Conservation (phyloP, 1,140 invertebrate species). For the Papilio aristodemus region DNA sequence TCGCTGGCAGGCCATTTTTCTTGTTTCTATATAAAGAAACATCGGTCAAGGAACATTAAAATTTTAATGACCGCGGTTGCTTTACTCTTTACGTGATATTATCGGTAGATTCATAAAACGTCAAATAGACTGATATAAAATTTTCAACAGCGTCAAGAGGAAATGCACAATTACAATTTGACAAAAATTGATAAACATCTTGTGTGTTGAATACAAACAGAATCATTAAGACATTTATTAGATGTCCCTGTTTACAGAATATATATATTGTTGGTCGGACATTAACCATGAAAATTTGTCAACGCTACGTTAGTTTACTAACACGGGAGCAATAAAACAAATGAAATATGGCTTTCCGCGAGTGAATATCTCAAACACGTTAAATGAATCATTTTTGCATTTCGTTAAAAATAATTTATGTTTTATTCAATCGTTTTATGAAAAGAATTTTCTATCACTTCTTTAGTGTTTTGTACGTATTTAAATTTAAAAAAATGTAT, state of each 20-base stretch:
- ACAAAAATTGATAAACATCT: conserved; percentile 37
- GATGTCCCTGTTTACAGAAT: conserved; percentile 41
- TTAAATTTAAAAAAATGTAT: too few relatives aligned
- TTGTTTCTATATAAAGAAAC: conserved; percentile 71
- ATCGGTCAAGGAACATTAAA: conserved; percentile 61
- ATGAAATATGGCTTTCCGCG: conserved; percentile 16
- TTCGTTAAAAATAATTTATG: conserved; percentile 6
- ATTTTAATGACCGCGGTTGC: conserved; percentile 31
- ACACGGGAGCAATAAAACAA: conserved; percentile 32
- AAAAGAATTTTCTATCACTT: not conserved
- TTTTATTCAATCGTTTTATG: not conserved
- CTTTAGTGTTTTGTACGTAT: not conserved
- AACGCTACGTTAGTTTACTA: conserved; percentile 36
- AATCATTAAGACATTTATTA: conserved; percentile 50
- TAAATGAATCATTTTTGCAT: conserved; percentile 21
- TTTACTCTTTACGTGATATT: conserved; percentile 25
- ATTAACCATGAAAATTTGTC: conserved; percentile 45
- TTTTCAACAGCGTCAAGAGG: conserved; percentile 22
- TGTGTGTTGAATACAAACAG: conserved; percentile 35
- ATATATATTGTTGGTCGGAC: conserved; percentile 45
- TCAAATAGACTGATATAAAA: conserved; percentile 19
- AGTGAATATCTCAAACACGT: not conserved
- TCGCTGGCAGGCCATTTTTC: conserved; percentile 66
- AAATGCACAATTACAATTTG: conserved; percentile 23
- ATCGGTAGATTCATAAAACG: conserved; percentile 15